A percentile compares a stretch with the other conserved stretches of the same genome.
Conservation (phyloP, 92 coral and sea anemone species). For the Phymanthus crucifer region DNA sequence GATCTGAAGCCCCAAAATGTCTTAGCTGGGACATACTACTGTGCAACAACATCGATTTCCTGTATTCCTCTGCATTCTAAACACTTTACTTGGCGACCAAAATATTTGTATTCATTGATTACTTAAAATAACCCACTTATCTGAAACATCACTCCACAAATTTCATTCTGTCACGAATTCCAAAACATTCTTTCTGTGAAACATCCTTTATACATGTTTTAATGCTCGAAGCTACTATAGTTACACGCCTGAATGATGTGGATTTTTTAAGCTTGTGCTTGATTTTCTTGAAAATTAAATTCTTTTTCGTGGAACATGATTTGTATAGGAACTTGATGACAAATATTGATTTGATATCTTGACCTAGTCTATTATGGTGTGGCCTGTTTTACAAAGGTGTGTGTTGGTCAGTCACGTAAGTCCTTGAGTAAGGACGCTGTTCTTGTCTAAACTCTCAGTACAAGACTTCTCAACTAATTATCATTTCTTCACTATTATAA, state of each 20-base stretch:
- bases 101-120: neutral
- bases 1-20: neutral
- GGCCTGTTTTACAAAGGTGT: neutral
- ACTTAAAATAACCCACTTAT: neutral
- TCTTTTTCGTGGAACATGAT: neutral
- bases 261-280: neutral
- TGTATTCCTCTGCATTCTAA: neutral
- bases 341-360: neutral
- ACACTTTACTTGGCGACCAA: neutral
- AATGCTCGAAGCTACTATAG: neutral
- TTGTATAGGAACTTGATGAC: neutral
- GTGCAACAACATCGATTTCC: neutral
- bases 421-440: neutral
- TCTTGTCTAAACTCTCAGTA: neutral
- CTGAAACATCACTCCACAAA: conserved; percentile 8
- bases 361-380: neutral
- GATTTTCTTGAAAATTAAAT: neutral
- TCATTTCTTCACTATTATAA: neutral
- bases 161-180: conserved; percentile 1
- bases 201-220: neutral
- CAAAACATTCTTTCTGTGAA: neutral
- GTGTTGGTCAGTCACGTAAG: neutral
- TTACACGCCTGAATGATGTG: neutral
- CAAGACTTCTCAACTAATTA: neutral
- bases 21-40: neutral